phyloP scores from a whole-genome alignment of 2,888 invertebrate genomes.

The Papilio gigon region DNA sequence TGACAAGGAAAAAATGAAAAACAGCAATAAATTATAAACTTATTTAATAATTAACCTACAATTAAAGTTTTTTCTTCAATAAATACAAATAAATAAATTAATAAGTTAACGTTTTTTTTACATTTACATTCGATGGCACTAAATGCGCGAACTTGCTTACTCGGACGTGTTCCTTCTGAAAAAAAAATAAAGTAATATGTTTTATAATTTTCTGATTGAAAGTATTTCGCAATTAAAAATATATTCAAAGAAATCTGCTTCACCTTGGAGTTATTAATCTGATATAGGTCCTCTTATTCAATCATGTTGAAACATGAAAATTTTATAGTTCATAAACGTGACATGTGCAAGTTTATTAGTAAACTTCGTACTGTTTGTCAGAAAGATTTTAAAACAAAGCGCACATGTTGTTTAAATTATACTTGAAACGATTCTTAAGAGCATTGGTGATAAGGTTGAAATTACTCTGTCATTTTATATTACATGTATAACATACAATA shows the following conservation, averaged over 20 bases:
- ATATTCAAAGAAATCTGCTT: background rate
- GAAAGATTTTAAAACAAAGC: conserved; percentile 42
- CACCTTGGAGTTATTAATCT: background rate
- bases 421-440: conserved; percentile 41
- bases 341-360: conserved; percentile 35
- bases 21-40: background rate
- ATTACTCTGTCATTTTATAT: conserved; percentile 68
- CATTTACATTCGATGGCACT: conserved; percentile 36
- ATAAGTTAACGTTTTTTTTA: conserved; percentile 28
- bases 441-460: conserved; percentile 76
- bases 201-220: background rate
- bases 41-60: conserved; percentile 29
- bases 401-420: conserved; percentile 35
- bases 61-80: conserved; percentile 22
- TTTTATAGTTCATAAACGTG: conserved; percentile 40
- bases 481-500: background rate
- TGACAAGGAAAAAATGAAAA: background rate
- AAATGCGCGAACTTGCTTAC: conserved; percentile 14
- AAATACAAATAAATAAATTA: conserved; percentile 38
- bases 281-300: background rate
- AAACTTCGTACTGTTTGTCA: conserved; percentile 42
- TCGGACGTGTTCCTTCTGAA: conserved; percentile 35
- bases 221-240: background rate
- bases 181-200: conserved; percentile 15
- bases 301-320: conserved; percentile 3